Evolutionary conservation across 2,888 invertebrate genomes (phyloP), one percentile per base, ranked within the genome.

Genomic region (Lochmaea capreae): DNA sequence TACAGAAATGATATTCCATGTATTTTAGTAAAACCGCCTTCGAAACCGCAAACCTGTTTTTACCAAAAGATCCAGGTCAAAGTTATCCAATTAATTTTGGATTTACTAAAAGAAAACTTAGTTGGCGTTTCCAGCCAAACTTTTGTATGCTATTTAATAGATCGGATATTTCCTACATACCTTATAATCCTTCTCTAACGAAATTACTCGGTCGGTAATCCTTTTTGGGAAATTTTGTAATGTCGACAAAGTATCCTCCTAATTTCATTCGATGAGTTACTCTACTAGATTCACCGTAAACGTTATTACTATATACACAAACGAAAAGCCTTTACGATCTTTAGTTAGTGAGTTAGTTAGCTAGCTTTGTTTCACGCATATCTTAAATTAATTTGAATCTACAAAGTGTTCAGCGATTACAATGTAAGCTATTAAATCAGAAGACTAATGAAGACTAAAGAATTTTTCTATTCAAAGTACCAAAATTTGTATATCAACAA

Each of bases 141-240:
- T 74, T 74, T 67, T 63, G 67, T 63, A 58, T 63, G 57, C 72
- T 58, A 54, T 74, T 66, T 71, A 74, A 74, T 74, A 67, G 74
- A 74, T 74, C 63, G 62, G 74, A 71, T 70, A 66, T 73, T 73
- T 59, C 49, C 62, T 63, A 39, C 61, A 42, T 67, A 71, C 70
- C 49, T 58, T 70, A 57, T 74, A 74, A 74, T 74, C 74, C 74
- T 26, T 49, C 22, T 46, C 67, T 63, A 73, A 74, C 74, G 74
- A 71, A 74, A 74, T 63, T 68, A 65, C 67, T 66, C 52, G 63
- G 67, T 67, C 63, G 67, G 54, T 70, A 67, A 70, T 74, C 74
- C 74, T 62, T 68, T 71, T 71, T 67, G 67, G 52, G 74, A 72
- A 72, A 67, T 67, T 72, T 72, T 72, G 72, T 72, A 72, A 72